Evolutionary conservation across 2,888 invertebrate species (phyloP).

Genomic region (Callyntrura sp.): DNA sequence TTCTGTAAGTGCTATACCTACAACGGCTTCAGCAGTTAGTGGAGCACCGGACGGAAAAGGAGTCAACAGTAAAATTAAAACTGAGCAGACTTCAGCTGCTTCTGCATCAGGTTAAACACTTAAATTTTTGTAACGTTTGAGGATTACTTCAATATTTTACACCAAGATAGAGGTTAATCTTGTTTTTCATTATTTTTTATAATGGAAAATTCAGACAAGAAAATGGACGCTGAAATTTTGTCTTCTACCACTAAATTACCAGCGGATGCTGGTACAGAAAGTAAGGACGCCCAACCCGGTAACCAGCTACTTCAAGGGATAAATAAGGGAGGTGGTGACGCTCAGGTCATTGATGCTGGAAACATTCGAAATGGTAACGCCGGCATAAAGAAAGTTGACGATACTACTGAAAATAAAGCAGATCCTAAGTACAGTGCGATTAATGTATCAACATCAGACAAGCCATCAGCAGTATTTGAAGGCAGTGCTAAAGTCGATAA

Average conservation of each 20-base stretch:
- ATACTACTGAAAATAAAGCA: conserved; percentile 28
- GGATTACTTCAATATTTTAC: too few species aligned
- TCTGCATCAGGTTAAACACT: background rate
- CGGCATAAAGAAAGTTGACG: background rate
- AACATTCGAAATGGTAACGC: background rate
- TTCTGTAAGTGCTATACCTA: background rate
- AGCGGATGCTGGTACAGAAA: background rate
- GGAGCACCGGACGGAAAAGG: background rate
- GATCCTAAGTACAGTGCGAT: background rate
- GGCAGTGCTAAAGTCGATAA: background rate
- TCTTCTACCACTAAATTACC: background rate
- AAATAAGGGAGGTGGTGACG: conserved; percentile 39
- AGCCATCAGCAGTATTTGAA: background rate
- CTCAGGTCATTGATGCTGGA: conserved; percentile 12
- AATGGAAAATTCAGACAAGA: conserved; percentile 24
- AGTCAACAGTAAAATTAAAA: too few species aligned
- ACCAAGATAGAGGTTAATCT: too few species aligned
- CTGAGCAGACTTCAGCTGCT: background rate
- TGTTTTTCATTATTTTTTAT: background rate
- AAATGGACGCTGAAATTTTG: conserved; percentile 38
- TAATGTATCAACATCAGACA: background rate
- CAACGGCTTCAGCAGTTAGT: background rate
- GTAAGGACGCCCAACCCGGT: background rate
- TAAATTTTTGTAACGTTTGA: too few species aligned
- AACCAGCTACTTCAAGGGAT: background rate